phyloP scores from a whole-genome alignment of 2,888 invertebrate species.

The Papilio gigon region DNA sequence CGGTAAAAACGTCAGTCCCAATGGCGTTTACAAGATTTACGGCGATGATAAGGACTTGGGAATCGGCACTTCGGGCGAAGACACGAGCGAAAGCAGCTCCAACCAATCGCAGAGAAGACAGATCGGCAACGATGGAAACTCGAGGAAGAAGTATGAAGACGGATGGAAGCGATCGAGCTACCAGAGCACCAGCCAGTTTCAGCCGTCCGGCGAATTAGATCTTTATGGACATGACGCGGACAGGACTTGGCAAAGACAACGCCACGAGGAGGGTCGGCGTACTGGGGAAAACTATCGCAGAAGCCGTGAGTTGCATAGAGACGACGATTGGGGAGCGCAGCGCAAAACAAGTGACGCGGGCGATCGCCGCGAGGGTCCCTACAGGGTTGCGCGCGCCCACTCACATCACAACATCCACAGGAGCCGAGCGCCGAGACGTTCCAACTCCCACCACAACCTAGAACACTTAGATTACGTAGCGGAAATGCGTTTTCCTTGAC shows the following conservation, averaged over 20 bases:
- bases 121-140: slow-evolving; percentile 81
- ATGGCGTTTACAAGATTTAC: slow-evolving; percentile 83
- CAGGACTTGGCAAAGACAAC: slow-evolving; percentile 79
- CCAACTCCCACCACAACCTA: slow-evolving; percentile 85
- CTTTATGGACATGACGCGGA: slow-evolving; percentile 85
- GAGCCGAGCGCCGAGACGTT: slow-evolving; percentile 78
- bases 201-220: slow-evolving; percentile 85
- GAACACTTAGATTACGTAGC: slow-evolving; percentile 84
- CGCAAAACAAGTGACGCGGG: slow-evolving; percentile 73
- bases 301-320: slow-evolving; percentile 61
- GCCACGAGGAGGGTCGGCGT: slow-evolving; percentile 69
- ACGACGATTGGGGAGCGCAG: slow-evolving; percentile 64
- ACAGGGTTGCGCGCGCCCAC: slow-evolving; percentile 81
- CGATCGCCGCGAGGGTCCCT: slow-evolving; percentile 75
- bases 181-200: slow-evolving; percentile 82
- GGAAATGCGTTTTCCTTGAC: slow-evolving; percentile 85
- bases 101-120: slow-evolving; percentile 87
- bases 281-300: slow-evolving; percentile 70
- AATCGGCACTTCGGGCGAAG: slow-evolving; percentile 92
- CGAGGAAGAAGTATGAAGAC: slow-evolving; percentile 84
- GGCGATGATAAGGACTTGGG: slow-evolving; percentile 90
- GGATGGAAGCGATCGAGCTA: slow-evolving; percentile 87
- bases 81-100: slow-evolving; percentile 91
- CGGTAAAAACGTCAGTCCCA: slow-evolving; percentile 81
- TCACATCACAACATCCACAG: slow-evolving; percentile 85